A percentile compares a stretch with the other conserved stretches of the same genome.
These are phyloP conservation scores for Hydrolagus colliei DNA, from an alignment of 2,797 vertebrate genomes.

Conservation along the genomic window DNA sequence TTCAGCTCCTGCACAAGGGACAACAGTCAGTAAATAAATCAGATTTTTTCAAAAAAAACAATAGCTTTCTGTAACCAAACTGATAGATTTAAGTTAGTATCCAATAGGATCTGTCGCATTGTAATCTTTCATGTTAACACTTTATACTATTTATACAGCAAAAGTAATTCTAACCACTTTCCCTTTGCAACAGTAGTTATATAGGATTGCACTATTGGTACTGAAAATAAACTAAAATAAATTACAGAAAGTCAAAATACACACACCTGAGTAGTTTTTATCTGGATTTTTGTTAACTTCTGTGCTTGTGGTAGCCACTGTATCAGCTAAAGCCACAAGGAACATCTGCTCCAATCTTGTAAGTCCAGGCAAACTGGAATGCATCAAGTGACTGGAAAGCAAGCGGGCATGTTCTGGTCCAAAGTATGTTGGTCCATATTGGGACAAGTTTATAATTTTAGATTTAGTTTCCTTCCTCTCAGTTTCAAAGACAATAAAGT, in stretches of 20 bases:
- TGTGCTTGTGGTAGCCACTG: conserved; percentile 87
- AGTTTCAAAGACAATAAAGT: conserved; percentile 83
- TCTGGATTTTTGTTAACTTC: conserved; percentile 79
- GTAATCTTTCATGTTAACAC: neutral
- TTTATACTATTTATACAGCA: too few relatives aligned
- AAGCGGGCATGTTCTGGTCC: conserved; percentile 92
- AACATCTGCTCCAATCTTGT: conserved; percentile 98
- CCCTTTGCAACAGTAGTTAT: neutral
- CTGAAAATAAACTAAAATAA: neutral
- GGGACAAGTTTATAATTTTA: conserved; percentile 90
- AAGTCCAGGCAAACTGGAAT: conserved; percentile 91
- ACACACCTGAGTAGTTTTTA: conserved; percentile 81
- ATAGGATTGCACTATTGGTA: neutral
- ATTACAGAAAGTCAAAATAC: conserved; percentile 31
- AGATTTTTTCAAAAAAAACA: neutral
- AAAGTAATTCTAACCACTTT: neutral
- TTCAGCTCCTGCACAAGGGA: conserved; percentile 70
- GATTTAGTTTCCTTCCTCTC: conserved; percentile 89
- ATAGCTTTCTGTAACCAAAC: neutral
- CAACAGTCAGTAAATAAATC: neutral
- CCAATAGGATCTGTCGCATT: neutral
- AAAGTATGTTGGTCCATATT: conserved; percentile 90
- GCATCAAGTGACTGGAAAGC: conserved; percentile 96
- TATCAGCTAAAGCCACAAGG: conserved; percentile 91
- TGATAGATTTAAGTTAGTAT: too few relatives aligned